Base-by-base conservation (phyloP, 1,140 invertebrate species). In the Macrobrachium rosenbergii region DNA sequence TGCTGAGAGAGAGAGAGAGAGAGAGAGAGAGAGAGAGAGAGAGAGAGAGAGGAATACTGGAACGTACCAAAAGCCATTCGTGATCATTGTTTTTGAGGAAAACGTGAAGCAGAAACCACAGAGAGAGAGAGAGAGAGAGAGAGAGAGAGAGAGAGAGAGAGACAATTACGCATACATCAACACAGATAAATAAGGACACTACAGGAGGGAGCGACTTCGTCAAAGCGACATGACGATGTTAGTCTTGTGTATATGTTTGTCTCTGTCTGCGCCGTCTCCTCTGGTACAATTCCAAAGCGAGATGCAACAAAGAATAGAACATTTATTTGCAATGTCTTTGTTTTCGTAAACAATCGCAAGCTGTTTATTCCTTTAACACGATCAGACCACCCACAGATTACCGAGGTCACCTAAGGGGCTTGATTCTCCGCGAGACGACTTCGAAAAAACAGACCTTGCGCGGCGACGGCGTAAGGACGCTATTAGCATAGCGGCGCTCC, bases 301-400 rank as follows among this genome's bases (percentile, higher is more conserved):
- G 58, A 83, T 17, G 83, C 73, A 84, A 77, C 76, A 59, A 69
- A 78, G 83, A 72, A 86, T 63, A 72, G 17, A 86, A 37, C 64
- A 78, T 86, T 86, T 86, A 86, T 86, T 86, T 86, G 77, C 83
- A 86, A 86, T 86, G 83, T 80, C 83, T 86, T 86, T 86, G 83
- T 86, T 86, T 86, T 86, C 83, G 83, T 86, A 79, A 86, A 86
- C 83, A 86, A 86, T 80, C 76, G 63, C 83, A 86, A 86, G 83
- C 78, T 86, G 83, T 86, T 86, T 86, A 86, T 86, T 86, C 83
- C 83, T 80, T 80, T 86, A 78, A 80, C 77, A 79, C 83, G 83
- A 86, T 86, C 83, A 86, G 83, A 73, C 83, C 83, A 86, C 83
- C 83, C 83, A 86, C 63, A 86, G 83, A 79, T 86, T 79, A 73